phyloP scores from a whole-genome alignment of 2,888 invertebrate species.

The Cantharis flavilabris region DNA sequence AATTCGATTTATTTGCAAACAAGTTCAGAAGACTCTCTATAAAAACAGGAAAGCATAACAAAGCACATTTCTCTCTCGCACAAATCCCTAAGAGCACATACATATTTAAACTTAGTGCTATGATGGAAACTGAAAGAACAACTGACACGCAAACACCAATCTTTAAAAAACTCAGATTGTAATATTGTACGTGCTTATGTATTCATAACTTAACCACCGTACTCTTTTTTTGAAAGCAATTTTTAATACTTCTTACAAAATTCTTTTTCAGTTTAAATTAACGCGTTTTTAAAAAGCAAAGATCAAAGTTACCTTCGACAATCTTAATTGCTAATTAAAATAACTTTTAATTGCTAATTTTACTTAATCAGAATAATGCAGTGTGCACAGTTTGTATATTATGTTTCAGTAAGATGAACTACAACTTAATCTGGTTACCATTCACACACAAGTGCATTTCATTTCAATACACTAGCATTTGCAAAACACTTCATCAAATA shows the following conservation, averaged over 20 bases:
- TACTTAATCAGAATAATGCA: neutral
- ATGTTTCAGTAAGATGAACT: neutral
- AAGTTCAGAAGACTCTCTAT: slow-evolving; percentile 30
- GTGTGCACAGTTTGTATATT: neutral
- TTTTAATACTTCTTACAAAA: neutral
- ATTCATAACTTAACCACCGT: neutral
- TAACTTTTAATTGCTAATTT: neutral
- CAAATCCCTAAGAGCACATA: slow-evolving; percentile 34
- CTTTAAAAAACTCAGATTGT: neutral
- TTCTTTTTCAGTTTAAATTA: neutral
- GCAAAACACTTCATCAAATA: neutral
- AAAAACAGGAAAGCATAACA: slow-evolving; percentile 33
- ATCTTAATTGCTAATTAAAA: neutral
- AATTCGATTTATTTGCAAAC: slow-evolving; percentile 39
- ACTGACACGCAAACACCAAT: slow-evolving; percentile 20
- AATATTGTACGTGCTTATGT: slow-evolving; percentile 3
- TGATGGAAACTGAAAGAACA: slow-evolving; percentile 21
- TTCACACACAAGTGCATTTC: neutral
- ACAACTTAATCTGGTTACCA: neutral
- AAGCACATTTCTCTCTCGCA: slow-evolving; percentile 22
- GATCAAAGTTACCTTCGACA: neutral
- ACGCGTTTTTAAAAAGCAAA: neutral
- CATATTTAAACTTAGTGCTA: slow-evolving; percentile 32
- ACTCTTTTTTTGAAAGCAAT: neutral
- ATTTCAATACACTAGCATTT: neutral